These are phyloP conservation scores for Agrochola circellaris DNA, from an alignment of 2,888 invertebrate species.

Conservation along the genomic window DNA sequence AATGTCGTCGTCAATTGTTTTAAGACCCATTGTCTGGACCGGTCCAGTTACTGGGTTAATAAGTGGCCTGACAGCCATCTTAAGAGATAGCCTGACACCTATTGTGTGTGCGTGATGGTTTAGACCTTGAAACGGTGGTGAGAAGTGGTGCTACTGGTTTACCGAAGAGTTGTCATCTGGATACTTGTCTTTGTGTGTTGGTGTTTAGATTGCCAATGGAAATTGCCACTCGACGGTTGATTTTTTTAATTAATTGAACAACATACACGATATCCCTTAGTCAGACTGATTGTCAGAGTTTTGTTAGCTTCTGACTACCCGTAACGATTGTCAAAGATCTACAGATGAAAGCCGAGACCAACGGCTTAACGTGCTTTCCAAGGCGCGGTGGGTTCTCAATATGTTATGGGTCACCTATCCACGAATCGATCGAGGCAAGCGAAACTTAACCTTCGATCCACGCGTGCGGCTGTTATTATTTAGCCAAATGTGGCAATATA, in stretches of 20 bases:
- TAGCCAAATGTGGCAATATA: neutral
- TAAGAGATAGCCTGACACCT: constrained; percentile 29
- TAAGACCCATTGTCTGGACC: constrained; percentile 59
- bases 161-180: neutral
- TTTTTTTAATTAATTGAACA: neutral
- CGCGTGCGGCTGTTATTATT: neutral
- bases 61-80: constrained; percentile 48
- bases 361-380: too few species aligned
- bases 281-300: too few species aligned
- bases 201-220: neutral
- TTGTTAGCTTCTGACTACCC: too few species aligned
- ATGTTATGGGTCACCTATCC: too few species aligned
- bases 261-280: too few species aligned
- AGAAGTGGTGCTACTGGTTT: constrained; percentile 34
- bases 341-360: too few species aligned
- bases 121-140: constrained; percentile 66
- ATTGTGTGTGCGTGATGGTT: constrained; percentile 68
- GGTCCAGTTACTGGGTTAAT: constrained; percentile 40
- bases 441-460: too few species aligned
- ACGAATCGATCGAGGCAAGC: too few species aligned
- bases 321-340: too few species aligned
- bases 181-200: constrained; percentile 2
- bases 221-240: neutral
- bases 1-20: constrained; percentile 57
- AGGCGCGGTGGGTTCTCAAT: too few species aligned